Percentiles rank a stretch among this genome's conserved stretches.
Evolutionary conservation across 2,797 vertebrate genomes (phyloP).

Genomic region (Rhinichthys osculus): DNA sequence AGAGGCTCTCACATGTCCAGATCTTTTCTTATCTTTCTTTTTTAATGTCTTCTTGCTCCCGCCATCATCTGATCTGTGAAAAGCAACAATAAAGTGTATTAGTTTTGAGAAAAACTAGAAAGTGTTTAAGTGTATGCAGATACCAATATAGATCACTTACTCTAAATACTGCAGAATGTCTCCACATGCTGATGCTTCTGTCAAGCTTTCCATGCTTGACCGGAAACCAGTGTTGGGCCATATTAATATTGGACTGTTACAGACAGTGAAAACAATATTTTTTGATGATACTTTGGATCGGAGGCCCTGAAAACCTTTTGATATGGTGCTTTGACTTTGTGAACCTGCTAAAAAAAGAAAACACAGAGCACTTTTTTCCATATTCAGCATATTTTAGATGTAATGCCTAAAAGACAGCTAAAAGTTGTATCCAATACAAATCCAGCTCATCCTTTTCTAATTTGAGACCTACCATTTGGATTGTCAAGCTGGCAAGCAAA

Average conservation of each 20-base stretch:
- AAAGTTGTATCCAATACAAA: neutral
- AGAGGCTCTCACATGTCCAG: constrained; percentile 64
- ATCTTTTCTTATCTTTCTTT: constrained; percentile 74
- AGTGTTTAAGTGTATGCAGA: neutral
- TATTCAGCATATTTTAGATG: neutral
- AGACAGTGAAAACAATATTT: constrained; percentile 83
- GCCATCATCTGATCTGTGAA: constrained; percentile 70
- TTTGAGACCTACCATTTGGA: constrained; percentile 79
- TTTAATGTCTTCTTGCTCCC: constrained; percentile 72
- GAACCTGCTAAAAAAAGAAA: constrained; percentile 70
- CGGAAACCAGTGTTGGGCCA: constrained; percentile 86
- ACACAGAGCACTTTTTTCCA: neutral
- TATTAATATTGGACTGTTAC: constrained; percentile 84
- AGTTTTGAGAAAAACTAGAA: neutral
- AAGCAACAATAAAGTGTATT: constrained; percentile 24
- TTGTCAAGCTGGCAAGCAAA: constrained; percentile 85
- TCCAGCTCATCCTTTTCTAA: neutral
- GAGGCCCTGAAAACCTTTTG: constrained; percentile 81
- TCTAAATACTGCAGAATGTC: constrained; percentile 81
- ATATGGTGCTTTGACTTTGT: constrained; percentile 78
- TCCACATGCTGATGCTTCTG: constrained; percentile 78
- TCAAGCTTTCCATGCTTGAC: constrained; percentile 77
- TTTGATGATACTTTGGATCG: constrained; percentile 84
- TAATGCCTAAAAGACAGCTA: neutral
- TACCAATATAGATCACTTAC: constrained; percentile 66